Conservation (phyloP, 2,888 invertebrate species). For the Hanleya hanleyi region DNA sequence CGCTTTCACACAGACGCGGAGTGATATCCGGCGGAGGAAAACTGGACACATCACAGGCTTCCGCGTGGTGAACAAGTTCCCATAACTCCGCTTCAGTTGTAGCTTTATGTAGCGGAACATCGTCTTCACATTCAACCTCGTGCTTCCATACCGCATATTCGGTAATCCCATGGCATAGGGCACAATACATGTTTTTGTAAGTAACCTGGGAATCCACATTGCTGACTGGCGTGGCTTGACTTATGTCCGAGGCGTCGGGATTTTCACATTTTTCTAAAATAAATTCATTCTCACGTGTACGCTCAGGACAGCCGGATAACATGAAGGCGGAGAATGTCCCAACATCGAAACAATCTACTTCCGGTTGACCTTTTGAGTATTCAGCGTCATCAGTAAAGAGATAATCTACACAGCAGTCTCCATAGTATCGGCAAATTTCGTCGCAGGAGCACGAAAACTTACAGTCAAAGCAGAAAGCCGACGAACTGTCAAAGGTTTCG, state of each 20-base stretch:
- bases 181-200: not conserved
- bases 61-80: not conserved
- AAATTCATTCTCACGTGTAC: not conserved
- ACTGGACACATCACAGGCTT: not conserved
- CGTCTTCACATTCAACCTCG: not conserved
- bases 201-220: not conserved
- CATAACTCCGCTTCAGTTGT: not conserved
- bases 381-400: not conserved
- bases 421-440: not conserved
- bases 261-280: not conserved
- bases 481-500: not conserved
- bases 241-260: not conserved
- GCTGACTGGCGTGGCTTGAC: not conserved
- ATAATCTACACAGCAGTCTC: not conserved
- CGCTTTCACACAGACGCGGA: not conserved
- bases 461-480: not conserved
- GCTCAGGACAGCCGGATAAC: not conserved
- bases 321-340: not conserved
- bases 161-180: not conserved
- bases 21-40: not conserved
- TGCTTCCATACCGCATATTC: not conserved
- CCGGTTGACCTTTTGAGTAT: not conserved
- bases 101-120: not conserved
- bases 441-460: slow-evolving; percentile 5
- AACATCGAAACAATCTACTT: not conserved